Evolutionary conservation across 1,140 invertebrate species (phyloP).

Genomic region (Phymorhynchus buccinoides): DNA sequence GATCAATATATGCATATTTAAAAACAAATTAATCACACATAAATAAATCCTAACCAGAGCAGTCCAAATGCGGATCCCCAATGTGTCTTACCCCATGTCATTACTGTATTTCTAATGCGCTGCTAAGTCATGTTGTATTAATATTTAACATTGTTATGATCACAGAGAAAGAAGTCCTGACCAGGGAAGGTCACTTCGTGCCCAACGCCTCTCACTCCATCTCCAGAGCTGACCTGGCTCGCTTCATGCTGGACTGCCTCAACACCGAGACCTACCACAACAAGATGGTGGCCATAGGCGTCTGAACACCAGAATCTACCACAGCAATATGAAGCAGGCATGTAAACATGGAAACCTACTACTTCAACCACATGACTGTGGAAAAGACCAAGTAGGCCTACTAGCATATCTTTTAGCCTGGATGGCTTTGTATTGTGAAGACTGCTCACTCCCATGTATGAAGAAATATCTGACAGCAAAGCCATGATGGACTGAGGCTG

Average conservation of each 20-base stretch:
- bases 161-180: slow-evolving; percentile 41
- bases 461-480: neutral
- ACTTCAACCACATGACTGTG: neutral
- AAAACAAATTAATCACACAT: too few relatives aligned
- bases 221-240: slow-evolving; percentile 51
- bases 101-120: too few relatives aligned
- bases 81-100: too few relatives aligned
- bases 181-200: slow-evolving; percentile 44
- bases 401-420: too few relatives aligned
- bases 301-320: neutral
- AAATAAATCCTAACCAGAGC: too few relatives aligned
- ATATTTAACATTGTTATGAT: too few relatives aligned
- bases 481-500: neutral
- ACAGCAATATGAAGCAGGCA: neutral
- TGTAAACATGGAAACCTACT: neutral
- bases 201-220: slow-evolving; percentile 20
- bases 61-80: too few relatives aligned
- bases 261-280: slow-evolving; percentile 42
- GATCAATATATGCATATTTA: too few relatives aligned
- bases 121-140: too few relatives aligned
- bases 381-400: neutral
- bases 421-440: too few relatives aligned
- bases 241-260: slow-evolving; percentile 55
- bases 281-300: slow-evolving; percentile 46
- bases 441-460: too few relatives aligned